Conservation (phyloP, 2,888 invertebrate genomes). For the Epinotia demarniana region DNA sequence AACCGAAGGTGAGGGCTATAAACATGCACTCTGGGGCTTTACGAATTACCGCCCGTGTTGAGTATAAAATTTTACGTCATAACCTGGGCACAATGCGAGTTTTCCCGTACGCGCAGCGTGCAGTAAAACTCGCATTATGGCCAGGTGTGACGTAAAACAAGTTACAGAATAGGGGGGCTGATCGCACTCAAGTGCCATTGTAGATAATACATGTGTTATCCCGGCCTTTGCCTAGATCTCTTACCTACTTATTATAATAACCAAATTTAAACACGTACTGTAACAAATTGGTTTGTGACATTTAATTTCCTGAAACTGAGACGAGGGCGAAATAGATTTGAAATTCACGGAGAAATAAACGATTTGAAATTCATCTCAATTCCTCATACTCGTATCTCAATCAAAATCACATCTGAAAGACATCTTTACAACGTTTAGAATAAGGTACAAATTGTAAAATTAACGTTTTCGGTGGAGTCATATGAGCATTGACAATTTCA, state of each 20-base stretch:
- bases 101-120: too few relatives aligned
- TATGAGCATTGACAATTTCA: background rate
- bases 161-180: too few relatives aligned
- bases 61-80: too few relatives aligned
- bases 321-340: conserved; percentile 19
- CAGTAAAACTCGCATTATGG: too few relatives aligned
- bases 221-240: too few relatives aligned
- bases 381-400: background rate
- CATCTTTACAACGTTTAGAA: background rate
- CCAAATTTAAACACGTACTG: conserved; percentile 26
- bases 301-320: conserved; percentile 41
- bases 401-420: background rate
- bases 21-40: too few relatives aligned
- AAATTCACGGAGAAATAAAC: background rate
- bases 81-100: too few relatives aligned
- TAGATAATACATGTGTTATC: too few relatives aligned
- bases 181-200: too few relatives aligned
- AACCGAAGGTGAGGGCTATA: too few relatives aligned
- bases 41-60: too few relatives aligned
- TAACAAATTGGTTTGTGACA: conserved; percentile 30
- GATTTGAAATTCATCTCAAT: background rate
- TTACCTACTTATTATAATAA: background rate
- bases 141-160: too few relatives aligned
- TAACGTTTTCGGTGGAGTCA: background rate
- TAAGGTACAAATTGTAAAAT: background rate